These are phyloP conservation scores for Tetragonula carbonaria DNA, from an alignment of 2,888 invertebrate genomes.

Conservation along the genomic window DNA sequence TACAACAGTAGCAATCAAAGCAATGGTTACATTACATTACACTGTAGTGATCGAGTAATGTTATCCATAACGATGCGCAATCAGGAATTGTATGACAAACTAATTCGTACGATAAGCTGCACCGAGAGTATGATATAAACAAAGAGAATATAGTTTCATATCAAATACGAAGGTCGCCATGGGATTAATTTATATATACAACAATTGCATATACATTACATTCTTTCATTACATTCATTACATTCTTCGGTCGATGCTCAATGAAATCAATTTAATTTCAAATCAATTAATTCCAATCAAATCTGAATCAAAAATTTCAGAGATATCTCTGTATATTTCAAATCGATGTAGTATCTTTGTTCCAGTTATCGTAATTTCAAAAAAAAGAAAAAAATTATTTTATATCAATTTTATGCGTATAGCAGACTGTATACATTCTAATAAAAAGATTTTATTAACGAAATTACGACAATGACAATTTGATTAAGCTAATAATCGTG, in stretches of 20 bases:
- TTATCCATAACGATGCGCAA: neutral
- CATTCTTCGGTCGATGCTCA: neutral
- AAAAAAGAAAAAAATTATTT: neutral
- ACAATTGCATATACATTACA: neutral
- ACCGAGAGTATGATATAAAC: neutral
- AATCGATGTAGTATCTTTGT: neutral
- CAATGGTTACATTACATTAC: neutral
- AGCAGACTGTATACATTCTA: neutral
- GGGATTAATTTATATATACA: slow-evolving; percentile 31
- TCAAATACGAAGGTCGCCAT: slow-evolving; percentile 1
- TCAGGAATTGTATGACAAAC: neutral
- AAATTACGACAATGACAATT: neutral
- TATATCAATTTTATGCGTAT: neutral
- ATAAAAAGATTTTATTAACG: neutral
- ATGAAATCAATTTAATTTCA: slow-evolving; percentile 19
- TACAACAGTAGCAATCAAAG: neutral
- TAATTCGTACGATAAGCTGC: neutral
- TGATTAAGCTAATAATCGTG: neutral
- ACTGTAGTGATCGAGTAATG: neutral
- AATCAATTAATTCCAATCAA: no score
- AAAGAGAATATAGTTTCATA: neutral
- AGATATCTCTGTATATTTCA: neutral
- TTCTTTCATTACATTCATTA: neutral
- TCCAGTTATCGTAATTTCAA: neutral
- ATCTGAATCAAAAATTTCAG: neutral